phyloP scores from a whole-genome alignment of 2,797 vertebrate genomes.

The Premnoplex brunnescens region DNA sequence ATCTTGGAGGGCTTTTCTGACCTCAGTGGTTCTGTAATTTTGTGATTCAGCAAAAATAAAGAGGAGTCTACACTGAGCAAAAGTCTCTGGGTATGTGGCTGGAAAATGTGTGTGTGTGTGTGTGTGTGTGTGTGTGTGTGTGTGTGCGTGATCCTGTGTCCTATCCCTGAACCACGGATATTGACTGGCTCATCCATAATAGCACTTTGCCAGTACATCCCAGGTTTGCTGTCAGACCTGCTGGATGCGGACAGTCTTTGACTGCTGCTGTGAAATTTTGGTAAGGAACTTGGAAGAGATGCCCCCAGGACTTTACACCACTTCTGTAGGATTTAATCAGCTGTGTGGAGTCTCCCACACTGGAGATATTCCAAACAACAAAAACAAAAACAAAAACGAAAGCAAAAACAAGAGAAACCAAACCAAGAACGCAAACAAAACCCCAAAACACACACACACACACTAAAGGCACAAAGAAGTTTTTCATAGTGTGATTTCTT shows the following conservation, averaged over 20 bases:
- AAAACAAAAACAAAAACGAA: not conserved
- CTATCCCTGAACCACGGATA: not conserved
- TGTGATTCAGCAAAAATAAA: not conserved
- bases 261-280: not conserved
- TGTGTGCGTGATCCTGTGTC: rapidly evolving
- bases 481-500: not conserved
- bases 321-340: not conserved
- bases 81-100: not conserved
- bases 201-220: not conserved
- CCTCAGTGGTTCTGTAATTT: not conserved
- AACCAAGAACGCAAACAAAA: too few species aligned
- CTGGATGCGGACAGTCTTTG: not conserved
- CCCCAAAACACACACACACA: not conserved
- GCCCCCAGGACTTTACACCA: not conserved
- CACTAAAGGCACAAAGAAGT: not conserved
- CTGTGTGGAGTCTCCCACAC: not conserved
- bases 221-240: not conserved
- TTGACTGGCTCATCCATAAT: not conserved
- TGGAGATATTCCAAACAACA: not conserved
- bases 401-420: too few species aligned
- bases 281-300: not conserved
- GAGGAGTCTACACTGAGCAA: not conserved
- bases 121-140: too few species aligned
- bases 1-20: too few species aligned
- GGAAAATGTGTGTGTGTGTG: not conserved